Evolutionary conservation across 2,888 invertebrate species (phyloP).

Genomic region (Drosophila peninsularis): DNA sequence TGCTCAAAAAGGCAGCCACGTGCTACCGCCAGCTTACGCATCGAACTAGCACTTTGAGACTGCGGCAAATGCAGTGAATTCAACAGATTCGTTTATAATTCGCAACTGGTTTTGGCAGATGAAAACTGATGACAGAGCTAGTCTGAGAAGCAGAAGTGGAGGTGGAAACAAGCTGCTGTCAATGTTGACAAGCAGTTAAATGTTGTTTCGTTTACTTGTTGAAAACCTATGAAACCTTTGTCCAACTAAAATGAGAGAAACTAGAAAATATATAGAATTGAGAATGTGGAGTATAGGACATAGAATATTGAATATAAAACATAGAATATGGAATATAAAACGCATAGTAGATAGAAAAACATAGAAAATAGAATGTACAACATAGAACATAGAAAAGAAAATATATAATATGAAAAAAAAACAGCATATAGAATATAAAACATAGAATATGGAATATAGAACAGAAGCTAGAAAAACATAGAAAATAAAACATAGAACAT

Average conservation of each 20-base stretch:
- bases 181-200: not conserved
- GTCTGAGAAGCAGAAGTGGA: not conserved
- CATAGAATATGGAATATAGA: not conserved
- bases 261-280: not conserved
- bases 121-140: not conserved
- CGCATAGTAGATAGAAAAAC: not conserved
- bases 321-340: not conserved
- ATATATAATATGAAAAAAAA: too few species aligned
- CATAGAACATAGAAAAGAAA: not conserved
- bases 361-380: not conserved
- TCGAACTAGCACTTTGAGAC: not conserved
- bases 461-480: too few species aligned
- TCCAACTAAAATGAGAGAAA: not conserved
- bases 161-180: conserved; percentile 1
- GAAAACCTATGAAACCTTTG: not conserved
- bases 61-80: not conserved
- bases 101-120: conserved; percentile 5
- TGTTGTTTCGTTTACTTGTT: not conserved
- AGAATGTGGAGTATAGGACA: not conserved
- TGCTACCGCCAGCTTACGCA: conserved; percentile 36
- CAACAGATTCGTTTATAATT: conserved; percentile 5
- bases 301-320: not conserved
- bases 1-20: conserved; percentile 44
- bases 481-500: too few species aligned
- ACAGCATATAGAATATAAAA: not conserved